These are phyloP conservation scores for Alosa sapidissima DNA, from an alignment of 2,797 vertebrate species.

Conservation along the genomic window DNA sequence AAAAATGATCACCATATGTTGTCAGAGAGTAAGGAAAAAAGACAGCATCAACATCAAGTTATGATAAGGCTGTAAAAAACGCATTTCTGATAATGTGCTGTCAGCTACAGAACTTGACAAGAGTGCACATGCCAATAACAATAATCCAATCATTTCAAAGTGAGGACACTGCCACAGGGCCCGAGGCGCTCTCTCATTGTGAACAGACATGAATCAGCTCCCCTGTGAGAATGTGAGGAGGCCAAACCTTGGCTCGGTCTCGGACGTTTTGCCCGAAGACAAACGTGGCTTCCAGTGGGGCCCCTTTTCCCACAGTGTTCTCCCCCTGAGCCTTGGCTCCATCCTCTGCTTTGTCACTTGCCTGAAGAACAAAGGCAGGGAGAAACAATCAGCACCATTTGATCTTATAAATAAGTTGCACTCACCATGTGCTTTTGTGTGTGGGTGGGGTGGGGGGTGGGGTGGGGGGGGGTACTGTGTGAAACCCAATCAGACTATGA, in stretches of 20 bases:
- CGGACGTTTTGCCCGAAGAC: conserved; percentile 83
- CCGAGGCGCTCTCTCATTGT: background rate
- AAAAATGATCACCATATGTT: too few relatives aligned
- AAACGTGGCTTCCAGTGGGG: conserved; percentile 65
- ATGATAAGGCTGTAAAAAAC: background rate
- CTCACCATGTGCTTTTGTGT: background rate
- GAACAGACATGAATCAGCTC: background rate
- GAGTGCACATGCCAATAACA: background rate
- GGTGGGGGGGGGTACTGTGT: background rate
- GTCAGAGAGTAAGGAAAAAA: too few relatives aligned
- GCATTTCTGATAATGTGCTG: background rate
- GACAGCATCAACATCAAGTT: background rate
- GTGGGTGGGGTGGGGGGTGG: background rate
- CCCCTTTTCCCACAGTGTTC: conserved; percentile 62
- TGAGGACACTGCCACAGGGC: too few relatives aligned
- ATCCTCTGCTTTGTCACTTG: conserved; percentile 36
- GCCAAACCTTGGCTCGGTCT: conserved; percentile 80
- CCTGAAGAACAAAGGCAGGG: background rate
- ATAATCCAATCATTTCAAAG: background rate
- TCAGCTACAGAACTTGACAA: background rate
- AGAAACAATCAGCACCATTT: background rate
- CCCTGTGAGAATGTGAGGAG: background rate
- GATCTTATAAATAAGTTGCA: background rate
- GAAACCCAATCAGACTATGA: background rate
- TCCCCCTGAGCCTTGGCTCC: conserved; percentile 30